phyloP scores from a whole-genome alignment of 2,113 vertebrate genomes.

The Pangasianodon hypophthalmus region DNA sequence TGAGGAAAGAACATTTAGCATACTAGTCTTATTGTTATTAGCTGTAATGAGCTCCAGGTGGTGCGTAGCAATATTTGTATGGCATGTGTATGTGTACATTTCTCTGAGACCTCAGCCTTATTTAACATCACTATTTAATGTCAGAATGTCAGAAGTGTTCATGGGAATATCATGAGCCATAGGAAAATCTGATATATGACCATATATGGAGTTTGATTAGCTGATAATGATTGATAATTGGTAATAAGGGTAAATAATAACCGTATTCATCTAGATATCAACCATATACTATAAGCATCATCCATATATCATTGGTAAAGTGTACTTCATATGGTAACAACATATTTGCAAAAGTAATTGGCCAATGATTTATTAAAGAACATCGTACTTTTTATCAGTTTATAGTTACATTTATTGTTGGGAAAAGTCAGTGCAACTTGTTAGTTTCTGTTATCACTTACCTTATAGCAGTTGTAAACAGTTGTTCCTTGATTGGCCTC shows the following conservation, averaged over 20 bases:
- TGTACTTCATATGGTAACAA: not conserved
- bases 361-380: too few relatives aligned
- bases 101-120: not conserved
- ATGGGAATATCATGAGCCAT: not conserved
- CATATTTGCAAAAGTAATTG: too few relatives aligned
- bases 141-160: not conserved
- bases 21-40: not conserved
- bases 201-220: not conserved
- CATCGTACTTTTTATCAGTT: too few relatives aligned
- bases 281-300: too few relatives aligned
- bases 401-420: too few relatives aligned
- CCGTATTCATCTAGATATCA: too few relatives aligned
- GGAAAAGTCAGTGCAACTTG: too few relatives aligned
- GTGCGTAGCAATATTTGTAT: not conserved
- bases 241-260: too few relatives aligned
- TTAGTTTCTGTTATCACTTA: too few relatives aligned
- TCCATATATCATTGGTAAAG: not conserved
- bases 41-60: not conserved
- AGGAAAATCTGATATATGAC: not conserved
- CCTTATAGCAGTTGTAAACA: too few relatives aligned
- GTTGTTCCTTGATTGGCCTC: too few relatives aligned
- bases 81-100: not conserved
- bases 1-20: not conserved
- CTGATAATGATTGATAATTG: too few relatives aligned
- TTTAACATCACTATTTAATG: not conserved